phyloP scores from a whole-genome alignment of 2,888 invertebrate species.

The Mythimna ferrago region DNA sequence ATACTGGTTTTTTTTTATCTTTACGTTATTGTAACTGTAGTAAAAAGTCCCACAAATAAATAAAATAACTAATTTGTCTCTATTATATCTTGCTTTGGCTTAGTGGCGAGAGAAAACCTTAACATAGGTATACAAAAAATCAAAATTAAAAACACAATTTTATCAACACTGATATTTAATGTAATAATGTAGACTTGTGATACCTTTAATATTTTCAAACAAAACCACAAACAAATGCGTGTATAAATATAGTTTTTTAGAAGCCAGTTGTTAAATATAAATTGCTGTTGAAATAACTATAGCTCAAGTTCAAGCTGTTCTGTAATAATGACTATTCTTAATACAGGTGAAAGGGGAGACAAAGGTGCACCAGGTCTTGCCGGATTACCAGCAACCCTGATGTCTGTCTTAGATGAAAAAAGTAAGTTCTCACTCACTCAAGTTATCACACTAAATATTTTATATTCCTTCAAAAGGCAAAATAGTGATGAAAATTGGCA shows the following conservation, averaged over 20 bases:
- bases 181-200: background rate
- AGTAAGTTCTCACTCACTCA: slow-evolving; percentile 70
- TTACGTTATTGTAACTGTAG: too few species aligned
- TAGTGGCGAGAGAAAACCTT: background rate
- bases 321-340: background rate
- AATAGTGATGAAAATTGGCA: too few species aligned
- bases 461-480: too few species aligned
- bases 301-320: background rate
- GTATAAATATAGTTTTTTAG: background rate
- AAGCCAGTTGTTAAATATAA: background rate
- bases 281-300: background rate
- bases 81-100: background rate
- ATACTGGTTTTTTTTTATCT: too few species aligned
- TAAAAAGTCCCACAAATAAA: too few species aligned
- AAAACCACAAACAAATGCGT: background rate
- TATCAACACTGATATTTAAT: background rate
- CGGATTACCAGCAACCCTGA: slow-evolving; percentile 93
- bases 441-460: too few species aligned
- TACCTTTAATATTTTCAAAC: background rate
- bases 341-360: slow-evolving; percentile 91
- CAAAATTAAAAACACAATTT: background rate
- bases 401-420: slow-evolving; percentile 77
- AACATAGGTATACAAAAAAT: background rate
- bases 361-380: slow-evolving; percentile 94
- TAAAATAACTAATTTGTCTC: background rate